phyloP scores from a whole-genome alignment of 64 coral and sea anemone genomes.

The Hydrozoanthus tunicans region DNA sequence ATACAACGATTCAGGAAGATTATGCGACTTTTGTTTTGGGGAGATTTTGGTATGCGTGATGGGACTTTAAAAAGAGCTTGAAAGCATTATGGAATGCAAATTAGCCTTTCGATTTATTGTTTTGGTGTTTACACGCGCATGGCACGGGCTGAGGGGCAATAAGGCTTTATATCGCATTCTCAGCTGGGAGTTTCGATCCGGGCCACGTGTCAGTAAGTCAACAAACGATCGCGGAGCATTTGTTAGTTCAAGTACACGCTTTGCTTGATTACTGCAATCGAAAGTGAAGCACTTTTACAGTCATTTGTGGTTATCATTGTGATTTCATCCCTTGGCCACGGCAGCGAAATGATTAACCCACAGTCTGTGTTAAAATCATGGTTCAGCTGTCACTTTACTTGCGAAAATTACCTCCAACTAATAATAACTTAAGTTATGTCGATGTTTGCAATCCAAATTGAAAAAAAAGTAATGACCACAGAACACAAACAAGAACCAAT shows the following conservation, averaged over 20 bases:
- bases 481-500: no score
- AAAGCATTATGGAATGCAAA: conserved; percentile 18
- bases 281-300: background rate
- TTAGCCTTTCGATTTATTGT: conserved; percentile 14
- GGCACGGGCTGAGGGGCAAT: background rate
- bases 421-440: no score
- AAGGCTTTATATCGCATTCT: conserved; percentile 27
- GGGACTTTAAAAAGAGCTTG: background rate
- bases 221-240: background rate
- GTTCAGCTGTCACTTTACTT: no score
- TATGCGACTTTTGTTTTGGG: conserved; percentile 8
- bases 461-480: no score
- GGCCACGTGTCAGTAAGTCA: conserved; percentile 33
- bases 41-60: background rate
- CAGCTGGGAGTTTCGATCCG: conserved; percentile 11
- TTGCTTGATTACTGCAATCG: background rate
- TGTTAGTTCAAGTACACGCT: background rate
- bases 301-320: background rate
- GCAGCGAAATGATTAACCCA: background rate
- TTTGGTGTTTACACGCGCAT: conserved; percentile 33
- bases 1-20: background rate
- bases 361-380: background rate
- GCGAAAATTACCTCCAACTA: no score
- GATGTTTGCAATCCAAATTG: no score
- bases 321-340: background rate